Conservation (phyloP, 2,113 vertebrate species). For the Anser brachyrhynchus region DNA sequence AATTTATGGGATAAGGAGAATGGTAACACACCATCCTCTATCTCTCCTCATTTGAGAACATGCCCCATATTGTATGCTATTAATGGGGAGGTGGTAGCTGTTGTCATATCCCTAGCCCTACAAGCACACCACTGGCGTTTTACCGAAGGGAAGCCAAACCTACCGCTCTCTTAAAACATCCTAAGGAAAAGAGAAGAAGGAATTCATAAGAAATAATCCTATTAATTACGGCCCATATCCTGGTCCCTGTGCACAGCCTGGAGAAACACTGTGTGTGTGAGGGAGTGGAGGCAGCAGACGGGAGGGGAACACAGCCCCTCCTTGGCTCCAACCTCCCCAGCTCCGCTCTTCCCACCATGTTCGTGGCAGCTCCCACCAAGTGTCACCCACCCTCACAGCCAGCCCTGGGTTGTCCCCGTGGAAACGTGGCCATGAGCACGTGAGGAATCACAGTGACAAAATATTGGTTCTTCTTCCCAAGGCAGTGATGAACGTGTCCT, state of each 20-base stretch:
- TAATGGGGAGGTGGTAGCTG: not conserved
- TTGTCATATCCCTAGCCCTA: fast-evolving
- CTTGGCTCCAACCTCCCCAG: fast-evolving
- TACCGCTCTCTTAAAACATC: fast-evolving
- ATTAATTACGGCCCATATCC: slow-evolving; percentile 58
- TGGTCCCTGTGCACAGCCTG: slow-evolving; percentile 50
- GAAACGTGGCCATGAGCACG: not conserved
- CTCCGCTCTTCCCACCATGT: fast-evolving
- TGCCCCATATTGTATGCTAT: fast-evolving
- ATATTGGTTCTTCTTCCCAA: not conserved
- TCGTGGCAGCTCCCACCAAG: not conserved
- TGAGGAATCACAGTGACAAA: not conserved
- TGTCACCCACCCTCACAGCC: fast-evolving
- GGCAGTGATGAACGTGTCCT: not conserved
- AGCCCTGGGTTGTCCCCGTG: fast-evolving
- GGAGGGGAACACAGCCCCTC: not conserved
- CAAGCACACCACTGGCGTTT: fast-evolving
- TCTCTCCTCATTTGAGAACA: not conserved
- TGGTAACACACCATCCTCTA: fast-evolving
- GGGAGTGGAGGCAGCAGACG: fast-evolving
- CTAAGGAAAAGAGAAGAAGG: not conserved
- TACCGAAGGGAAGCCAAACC: not conserved
- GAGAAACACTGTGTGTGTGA: fast-evolving
- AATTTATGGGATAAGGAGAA: not conserved
- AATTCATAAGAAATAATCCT: slow-evolving; percentile 50